Percentiles rank a stretch among this genome's conserved stretches.
Evolutionary conservation across 2,113 vertebrate species (phyloP).

Genomic region (Trichomycterus rosablanca): DNA sequence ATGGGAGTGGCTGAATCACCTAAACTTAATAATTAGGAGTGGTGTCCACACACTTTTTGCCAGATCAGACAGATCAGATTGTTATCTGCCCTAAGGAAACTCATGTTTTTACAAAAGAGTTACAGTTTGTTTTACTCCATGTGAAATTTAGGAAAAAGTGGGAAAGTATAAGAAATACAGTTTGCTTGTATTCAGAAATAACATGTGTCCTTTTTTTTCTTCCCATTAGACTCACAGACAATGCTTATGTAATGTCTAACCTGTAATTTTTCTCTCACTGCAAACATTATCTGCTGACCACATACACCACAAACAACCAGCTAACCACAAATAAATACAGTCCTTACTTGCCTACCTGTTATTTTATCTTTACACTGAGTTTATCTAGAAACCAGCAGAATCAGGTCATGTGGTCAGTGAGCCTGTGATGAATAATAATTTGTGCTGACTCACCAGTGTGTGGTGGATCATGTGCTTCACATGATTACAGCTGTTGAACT

Average conservation of each 20-base stretch:
- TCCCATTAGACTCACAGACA: neutral
- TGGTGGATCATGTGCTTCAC: neutral
- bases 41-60: no score
- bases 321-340: neutral
- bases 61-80: no score
- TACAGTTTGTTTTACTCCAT: no score
- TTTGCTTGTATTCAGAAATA: neutral
- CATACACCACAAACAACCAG: neutral
- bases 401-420: slow-evolving; percentile 28
- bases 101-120: no score
- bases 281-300: neutral
- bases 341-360: neutral
- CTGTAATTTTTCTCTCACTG: neutral
- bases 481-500: neutral
- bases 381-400: neutral
- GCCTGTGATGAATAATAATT: slow-evolving; percentile 38
- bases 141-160: no score
- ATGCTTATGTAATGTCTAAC: neutral
- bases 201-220: neutral
- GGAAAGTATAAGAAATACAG: no score
- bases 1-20: no score
- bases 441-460: slow-evolving; percentile 18
- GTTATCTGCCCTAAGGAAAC: no score
- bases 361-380: slow-evolving; percentile 6
- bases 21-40: no score